Base-by-base conservation (phyloP, 2,888 invertebrate genomes). In the Hyposoter didymator region DNA sequence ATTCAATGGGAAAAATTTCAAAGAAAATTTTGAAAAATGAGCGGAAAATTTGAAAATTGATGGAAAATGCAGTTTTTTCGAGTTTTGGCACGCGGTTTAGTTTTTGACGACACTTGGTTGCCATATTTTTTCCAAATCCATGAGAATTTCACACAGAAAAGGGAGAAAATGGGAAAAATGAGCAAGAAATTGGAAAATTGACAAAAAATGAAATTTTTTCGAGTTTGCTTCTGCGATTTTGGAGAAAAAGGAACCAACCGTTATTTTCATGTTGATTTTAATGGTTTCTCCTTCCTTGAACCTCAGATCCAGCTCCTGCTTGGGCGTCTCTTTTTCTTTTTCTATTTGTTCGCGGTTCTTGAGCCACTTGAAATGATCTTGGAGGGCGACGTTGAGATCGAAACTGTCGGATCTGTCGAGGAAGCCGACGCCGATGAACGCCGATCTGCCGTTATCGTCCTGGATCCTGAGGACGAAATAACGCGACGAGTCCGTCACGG, bases 261-360 rank as follows among this genome's bases (percentile, higher is more conserved):
- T 98, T 88, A 98, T 98, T 95, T 98, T 98, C 97, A 99, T 98
- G 93, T 99, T 99, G 85, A 99, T 99, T 95, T 99, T 99, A 89
- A 99, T 99, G 0, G 99, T 99, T 95, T 99, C 99, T 28, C 99
- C 99, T 92, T 99, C 99, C 93, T 99, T 99, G 94, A 99, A 99
- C 72, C 99, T 97, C 78, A 99, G 95, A 95, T 99, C 99, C 62
- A 99, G 95, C 90, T 98, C 97, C 90, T 96, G 96, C 84, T 96
- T 96, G 12, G 97, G 96, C 81, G 96, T 96, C 91, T 96, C 96
- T 91, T 97, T 96, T 93, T 98, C 97, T 91, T 97, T 97, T 91
- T 96, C 97, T 87, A 97, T 96, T 94, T 97, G 96, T 92, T 97
- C 96, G 88, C 96, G 96, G 94, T 97, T 97, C 93, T 97, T 97